phyloP scores from a whole-genome alignment of 2,113 vertebrate species.

The Nanorana parkeri region DNA sequence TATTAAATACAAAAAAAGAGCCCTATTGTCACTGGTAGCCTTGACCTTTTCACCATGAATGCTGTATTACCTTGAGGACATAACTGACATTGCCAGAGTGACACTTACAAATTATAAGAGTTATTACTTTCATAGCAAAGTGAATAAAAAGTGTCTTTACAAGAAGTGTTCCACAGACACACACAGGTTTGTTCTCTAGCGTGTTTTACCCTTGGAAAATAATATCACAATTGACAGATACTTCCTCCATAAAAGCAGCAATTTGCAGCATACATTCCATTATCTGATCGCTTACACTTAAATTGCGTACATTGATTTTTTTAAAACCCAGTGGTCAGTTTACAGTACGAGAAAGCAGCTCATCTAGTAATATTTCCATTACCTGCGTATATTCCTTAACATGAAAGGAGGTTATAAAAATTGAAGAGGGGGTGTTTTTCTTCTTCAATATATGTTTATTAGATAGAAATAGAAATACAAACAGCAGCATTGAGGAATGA shows the following conservation, averaged over 20 bases:
- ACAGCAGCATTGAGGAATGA: too few species aligned
- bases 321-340: constrained; percentile 24
- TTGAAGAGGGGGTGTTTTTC: background rate
- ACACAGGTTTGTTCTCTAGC: background rate
- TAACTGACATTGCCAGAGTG: background rate
- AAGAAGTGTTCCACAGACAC: background rate
- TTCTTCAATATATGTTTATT: background rate
- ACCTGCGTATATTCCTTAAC: constrained; percentile 13
- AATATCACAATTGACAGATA: constrained; percentile 40
- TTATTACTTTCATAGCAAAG: background rate
- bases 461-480: too few species aligned
- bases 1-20: too few species aligned
- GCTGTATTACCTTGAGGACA: background rate
- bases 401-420: background rate
- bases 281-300: constrained; percentile 25
- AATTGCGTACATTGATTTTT: constrained; percentile 44
- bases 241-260: constrained; percentile 24
- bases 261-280: constrained; percentile 16
- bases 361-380: constrained; percentile 12
- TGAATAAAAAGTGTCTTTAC: background rate
- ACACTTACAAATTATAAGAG: background rate
- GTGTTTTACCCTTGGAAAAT: constrained; percentile 28
- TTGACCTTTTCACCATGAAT: background rate
- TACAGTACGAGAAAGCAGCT: constrained; percentile 15
- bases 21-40: background rate